phyloP scores from a whole-genome alignment of 2,113 vertebrate species.

The Pelobates fuscus region DNA sequence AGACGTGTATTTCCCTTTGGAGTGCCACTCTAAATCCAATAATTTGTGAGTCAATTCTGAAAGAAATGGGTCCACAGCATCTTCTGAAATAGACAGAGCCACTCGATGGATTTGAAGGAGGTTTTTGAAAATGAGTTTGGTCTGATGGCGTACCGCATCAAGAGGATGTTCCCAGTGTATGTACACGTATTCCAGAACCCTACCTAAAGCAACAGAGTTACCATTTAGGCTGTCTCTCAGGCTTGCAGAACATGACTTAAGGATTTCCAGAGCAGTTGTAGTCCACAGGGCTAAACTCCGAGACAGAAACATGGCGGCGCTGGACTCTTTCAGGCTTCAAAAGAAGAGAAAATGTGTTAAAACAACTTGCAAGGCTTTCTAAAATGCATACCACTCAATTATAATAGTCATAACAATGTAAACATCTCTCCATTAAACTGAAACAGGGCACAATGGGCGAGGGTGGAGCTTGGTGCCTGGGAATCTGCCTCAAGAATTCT shows the following conservation, averaged over 20 bases:
- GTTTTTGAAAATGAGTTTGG: slow-evolving; percentile 85
- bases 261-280: slow-evolving; percentile 72
- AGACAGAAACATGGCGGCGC: slow-evolving; percentile 81
- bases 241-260: slow-evolving; percentile 61
- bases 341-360: slow-evolving; percentile 39
- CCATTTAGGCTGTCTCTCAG: slow-evolving; percentile 73
- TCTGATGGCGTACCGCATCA: slow-evolving; percentile 90
- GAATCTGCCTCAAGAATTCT: too few species aligned
- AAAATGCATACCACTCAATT: too few species aligned
- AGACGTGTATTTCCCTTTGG: slow-evolving; percentile 88
- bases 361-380: neutral
- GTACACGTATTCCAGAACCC: slow-evolving; percentile 86
- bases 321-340: slow-evolving; percentile 88
- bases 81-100: slow-evolving; percentile 43
- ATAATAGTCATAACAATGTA: too few species aligned
- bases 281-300: slow-evolving; percentile 87
- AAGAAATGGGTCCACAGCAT: slow-evolving; percentile 73
- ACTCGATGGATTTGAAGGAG: slow-evolving; percentile 79
- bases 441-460: too few species aligned
- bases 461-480: too few species aligned
- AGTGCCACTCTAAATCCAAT: slow-evolving; percentile 87
- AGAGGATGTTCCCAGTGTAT: slow-evolving; percentile 94
- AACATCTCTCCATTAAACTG: too few species aligned
- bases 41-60: slow-evolving; percentile 70
- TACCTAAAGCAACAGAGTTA: slow-evolving; percentile 64